phyloP scores from a whole-genome alignment of 2,797 vertebrate species.

The Tinamus major region DNA sequence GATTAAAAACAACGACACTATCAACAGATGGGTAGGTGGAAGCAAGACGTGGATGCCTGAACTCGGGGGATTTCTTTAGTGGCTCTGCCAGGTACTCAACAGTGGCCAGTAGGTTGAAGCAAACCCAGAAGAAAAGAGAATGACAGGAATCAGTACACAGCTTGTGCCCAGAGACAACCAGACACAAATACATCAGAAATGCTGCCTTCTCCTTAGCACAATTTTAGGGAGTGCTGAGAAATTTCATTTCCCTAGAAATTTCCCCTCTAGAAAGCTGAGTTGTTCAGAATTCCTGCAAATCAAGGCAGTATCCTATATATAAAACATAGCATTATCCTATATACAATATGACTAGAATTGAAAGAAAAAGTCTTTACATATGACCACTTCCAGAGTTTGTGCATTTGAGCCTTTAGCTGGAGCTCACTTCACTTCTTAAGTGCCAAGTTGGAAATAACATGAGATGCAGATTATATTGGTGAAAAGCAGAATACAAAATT shows the following conservation, averaged over 20 bases:
- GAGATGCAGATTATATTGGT: constrained; percentile 40
- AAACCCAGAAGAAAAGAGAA: background rate
- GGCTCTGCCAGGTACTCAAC: background rate
- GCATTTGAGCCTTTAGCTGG: background rate
- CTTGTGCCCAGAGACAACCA: background rate
- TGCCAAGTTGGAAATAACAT: constrained; percentile 32
- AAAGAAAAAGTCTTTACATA: background rate
- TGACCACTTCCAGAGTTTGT: background rate
- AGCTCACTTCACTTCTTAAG: constrained; percentile 11
- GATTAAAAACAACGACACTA: constrained; percentile 24
- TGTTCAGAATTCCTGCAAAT: background rate
- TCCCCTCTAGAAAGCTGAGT: background rate
- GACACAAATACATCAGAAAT: background rate
- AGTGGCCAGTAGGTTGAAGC: background rate
- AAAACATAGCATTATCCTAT: background rate
- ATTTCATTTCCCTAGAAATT: background rate
- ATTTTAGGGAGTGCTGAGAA: background rate
- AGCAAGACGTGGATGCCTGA: constrained; percentile 1
- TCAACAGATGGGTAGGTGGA: background rate
- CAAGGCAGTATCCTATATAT: background rate
- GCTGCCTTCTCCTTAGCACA: background rate
- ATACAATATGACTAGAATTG: background rate
- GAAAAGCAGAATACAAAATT: constrained; percentile 69
- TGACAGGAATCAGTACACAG: background rate
- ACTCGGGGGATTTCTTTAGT: background rate